Conservation (phyloP, 2,113 vertebrate genomes). For the Nipponia nippon region DNA sequence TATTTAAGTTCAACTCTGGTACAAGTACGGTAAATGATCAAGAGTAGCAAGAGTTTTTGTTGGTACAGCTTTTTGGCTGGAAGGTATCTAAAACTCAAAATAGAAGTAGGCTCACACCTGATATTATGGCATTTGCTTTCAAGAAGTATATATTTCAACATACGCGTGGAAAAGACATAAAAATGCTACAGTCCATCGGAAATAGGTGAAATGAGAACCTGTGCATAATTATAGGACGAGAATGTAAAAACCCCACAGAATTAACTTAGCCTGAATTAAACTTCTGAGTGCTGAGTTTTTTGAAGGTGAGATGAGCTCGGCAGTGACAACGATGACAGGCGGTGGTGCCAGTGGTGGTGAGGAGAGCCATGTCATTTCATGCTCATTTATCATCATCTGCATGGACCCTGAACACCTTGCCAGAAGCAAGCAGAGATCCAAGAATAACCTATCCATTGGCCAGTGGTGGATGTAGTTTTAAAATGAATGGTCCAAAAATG, state of each 20-base stretch:
- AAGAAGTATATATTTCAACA: constrained; percentile 26
- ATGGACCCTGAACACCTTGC: background rate
- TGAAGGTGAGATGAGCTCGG: constrained; percentile 42
- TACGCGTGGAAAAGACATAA: constrained; percentile 66
- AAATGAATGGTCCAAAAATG: background rate
- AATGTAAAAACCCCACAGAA: constrained; percentile 13
- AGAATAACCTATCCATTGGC: constrained; percentile 50
- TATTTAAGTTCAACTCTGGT: constrained; percentile 44
- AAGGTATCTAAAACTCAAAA: constrained; percentile 47
- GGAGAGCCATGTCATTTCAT: constrained; percentile 3
- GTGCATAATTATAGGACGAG: constrained; percentile 44
- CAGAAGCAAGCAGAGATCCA: constrained; percentile 51
- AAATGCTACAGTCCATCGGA: constrained; percentile 25
- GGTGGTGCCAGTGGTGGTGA: background rate
- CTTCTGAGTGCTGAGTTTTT: constrained; percentile 18
- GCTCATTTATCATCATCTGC: background rate
- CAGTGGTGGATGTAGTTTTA: background rate
- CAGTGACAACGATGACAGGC: background rate
- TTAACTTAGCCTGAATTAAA: constrained; percentile 42
- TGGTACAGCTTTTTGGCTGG: constrained; percentile 67
- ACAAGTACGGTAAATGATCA: constrained; percentile 44
- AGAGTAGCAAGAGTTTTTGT: constrained; percentile 58
- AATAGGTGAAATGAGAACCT: constrained; percentile 58
- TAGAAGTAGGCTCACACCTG: constrained; percentile 62
- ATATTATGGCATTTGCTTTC: constrained; percentile 66